Evolutionary conservation across 2,113 vertebrate genomes (phyloP), one percentile per base, ranked within the genome.

Genomic region (Chaetodon trifascialis): DNA sequence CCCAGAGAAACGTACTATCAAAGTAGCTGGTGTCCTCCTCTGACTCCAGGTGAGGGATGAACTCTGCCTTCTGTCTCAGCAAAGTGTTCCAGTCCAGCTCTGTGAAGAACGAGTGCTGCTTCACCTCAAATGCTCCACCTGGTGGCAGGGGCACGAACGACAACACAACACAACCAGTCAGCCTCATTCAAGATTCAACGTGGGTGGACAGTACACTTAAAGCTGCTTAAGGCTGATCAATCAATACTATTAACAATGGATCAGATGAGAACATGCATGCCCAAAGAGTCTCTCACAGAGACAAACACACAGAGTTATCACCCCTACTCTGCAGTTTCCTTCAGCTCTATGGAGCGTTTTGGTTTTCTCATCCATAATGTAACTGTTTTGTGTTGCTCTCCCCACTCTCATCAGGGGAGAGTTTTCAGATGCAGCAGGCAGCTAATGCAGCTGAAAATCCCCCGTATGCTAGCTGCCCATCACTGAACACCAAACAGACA

Each of bases 1-100:
- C 62, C 54, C 30, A 44, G 15, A 55, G 14, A 30, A 44, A 89
- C 95, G 89, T 93, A 97, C 97, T 97, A 88, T 98, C 97, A 51
- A 98, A 99, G 92, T 99, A 99, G 93, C 97, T 99, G 85, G 97
- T 99, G 93, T 99, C 97, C 86, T 99, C 97, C 85, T 99, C 97
- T 0, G 97, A 98, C 89, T 99, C 97, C 66, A 99, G 91, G 83
- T 99, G 96, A 34, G 97, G 97, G 66, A 99, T 96, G 81, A 99
- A 99, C 90, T 99, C 97, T 0, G 97, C 97, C 54, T 99, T 99
- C 90, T 99, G 97, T 44, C 97, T 94, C 92, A 99, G 95, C 63
- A 99, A 90, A 71, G 96, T 97, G 11, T 97, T 98, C 97, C 97
- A 99, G 93, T 99, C 97, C 56, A 99, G 94, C 15, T 96, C 95